These are phyloP conservation scores for Drosophila atripex DNA, from an alignment of 2,888 invertebrate genomes.

Conservation along the genomic window DNA sequence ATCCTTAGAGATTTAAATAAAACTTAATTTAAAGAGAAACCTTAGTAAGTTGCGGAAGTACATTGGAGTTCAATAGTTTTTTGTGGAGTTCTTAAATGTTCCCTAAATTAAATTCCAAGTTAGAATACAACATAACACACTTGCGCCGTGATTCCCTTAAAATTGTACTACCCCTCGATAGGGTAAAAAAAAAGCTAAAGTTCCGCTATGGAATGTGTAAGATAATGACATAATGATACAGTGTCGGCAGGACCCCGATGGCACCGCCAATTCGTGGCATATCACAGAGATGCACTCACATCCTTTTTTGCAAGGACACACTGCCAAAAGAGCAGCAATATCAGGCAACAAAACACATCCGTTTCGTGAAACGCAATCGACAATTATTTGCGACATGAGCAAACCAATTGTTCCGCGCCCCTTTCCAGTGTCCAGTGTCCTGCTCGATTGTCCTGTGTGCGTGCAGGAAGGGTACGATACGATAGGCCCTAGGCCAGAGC, in stretches of 20 bases:
- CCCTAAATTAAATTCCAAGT: too few species aligned
- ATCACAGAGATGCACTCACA: constrained; percentile 35
- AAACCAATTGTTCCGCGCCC: constrained; percentile 67
- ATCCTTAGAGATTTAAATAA: too few species aligned
- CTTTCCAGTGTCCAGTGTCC: constrained; percentile 6
- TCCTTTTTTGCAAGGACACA: constrained; percentile 5
- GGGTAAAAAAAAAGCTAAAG: not conserved
- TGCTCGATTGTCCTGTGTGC: constrained; percentile 5
- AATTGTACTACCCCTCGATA: not conserved
- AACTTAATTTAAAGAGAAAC: too few species aligned
- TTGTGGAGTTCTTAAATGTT: too few species aligned
- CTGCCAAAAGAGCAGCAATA: constrained; percentile 38
- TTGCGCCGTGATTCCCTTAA: too few species aligned
- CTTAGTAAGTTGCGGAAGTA: too few species aligned
- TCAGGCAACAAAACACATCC: constrained; percentile 55
- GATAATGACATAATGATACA: constrained; percentile 2
- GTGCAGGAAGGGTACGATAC: constrained; percentile 66
- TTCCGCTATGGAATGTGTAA: not conserved
- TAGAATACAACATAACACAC: too few species aligned
- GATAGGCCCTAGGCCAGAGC: constrained; percentile 54
- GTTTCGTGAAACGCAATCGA: constrained; percentile 69
- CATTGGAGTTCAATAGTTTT: too few species aligned
- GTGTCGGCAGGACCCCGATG: not conserved
- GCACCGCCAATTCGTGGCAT: constrained; percentile 8
- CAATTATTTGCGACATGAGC: constrained; percentile 79